A percentile compares a stretch with the other conserved stretches of the same genome.
phyloP scores from a whole-genome alignment of 2,113 vertebrate species.

The Daphoenositta chrysoptera region DNA sequence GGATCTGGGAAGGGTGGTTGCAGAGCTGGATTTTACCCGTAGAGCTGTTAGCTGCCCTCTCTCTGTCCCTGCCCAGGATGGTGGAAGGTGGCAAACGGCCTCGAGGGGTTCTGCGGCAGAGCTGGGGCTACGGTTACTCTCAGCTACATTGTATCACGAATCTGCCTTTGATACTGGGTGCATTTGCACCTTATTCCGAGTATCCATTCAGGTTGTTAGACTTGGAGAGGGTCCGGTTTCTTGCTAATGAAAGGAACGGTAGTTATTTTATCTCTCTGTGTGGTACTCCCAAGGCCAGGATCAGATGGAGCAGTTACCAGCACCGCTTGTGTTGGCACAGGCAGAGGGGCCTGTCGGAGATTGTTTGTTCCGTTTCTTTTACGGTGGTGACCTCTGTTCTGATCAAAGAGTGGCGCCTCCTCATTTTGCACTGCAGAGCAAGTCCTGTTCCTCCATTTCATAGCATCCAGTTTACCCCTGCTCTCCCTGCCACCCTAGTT shows the following conservation, averaged over 20 bases:
- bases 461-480: neutral
- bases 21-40: neutral
- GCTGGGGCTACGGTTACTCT: neutral
- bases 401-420: neutral
- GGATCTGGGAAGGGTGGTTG: neutral
- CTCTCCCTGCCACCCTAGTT: neutral
- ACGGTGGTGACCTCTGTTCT: neutral
- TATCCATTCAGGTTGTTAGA: rapidly evolving
- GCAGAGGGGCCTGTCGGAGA: neutral
- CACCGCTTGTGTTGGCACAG: neutral
- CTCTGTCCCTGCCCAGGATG: no score
- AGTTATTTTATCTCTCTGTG: rapidly evolving
- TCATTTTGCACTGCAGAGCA: neutral
- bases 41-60: neutral
- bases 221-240: neutral
- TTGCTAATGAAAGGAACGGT: neutral
- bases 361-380: slow-evolving; percentile 2
- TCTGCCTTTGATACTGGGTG: neutral
- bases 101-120: rapidly evolving
- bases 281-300: neutral
- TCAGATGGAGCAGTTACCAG: neutral
- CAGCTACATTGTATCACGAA: rapidly evolving
- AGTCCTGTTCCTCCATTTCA: neutral
- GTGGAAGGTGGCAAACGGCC: rapidly evolving
- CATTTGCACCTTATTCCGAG: neutral